Conservation (phyloP, 2,797 vertebrate species). For the Oceanodroma leucorhoa region DNA sequence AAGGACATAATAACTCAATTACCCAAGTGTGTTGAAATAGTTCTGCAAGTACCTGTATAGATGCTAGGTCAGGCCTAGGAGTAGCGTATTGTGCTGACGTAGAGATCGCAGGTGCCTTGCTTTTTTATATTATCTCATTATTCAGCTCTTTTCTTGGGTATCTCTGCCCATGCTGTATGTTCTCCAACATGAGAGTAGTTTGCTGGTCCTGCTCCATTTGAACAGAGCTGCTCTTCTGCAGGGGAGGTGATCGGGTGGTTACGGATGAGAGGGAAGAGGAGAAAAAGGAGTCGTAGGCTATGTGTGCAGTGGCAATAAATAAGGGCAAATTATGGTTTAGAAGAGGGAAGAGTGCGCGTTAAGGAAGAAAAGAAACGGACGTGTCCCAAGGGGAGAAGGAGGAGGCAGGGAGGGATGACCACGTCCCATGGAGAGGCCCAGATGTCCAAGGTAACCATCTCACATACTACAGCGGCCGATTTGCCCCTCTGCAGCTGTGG, state of each 20-base stretch:
- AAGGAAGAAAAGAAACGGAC: neutral
- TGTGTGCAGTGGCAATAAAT: neutral
- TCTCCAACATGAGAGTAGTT: neutral
- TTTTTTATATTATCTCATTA: neutral
- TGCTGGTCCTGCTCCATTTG: neutral
- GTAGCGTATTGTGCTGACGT: accelerated
- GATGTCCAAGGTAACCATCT: neutral
- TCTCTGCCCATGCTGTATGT: neutral
- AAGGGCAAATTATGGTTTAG: neutral
- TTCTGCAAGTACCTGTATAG: neutral
- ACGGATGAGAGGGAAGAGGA: neutral
- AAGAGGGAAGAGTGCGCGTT: accelerated
- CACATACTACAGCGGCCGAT: accelerated
- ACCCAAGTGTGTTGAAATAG: neutral
- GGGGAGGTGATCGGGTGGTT: neutral
- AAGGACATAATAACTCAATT: neutral
- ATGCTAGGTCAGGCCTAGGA: neutral
- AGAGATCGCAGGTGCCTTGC: neutral
- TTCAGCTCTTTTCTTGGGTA: neutral
- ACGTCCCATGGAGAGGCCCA: accelerated
- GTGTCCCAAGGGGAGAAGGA: neutral
- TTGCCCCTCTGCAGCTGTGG: neutral
- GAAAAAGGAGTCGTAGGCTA: neutral
- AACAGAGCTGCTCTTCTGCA: neutral
- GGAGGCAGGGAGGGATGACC: neutral